phyloP scores from a whole-genome alignment of 2,888 invertebrate genomes.

The Melanostoma mellinum region DNA sequence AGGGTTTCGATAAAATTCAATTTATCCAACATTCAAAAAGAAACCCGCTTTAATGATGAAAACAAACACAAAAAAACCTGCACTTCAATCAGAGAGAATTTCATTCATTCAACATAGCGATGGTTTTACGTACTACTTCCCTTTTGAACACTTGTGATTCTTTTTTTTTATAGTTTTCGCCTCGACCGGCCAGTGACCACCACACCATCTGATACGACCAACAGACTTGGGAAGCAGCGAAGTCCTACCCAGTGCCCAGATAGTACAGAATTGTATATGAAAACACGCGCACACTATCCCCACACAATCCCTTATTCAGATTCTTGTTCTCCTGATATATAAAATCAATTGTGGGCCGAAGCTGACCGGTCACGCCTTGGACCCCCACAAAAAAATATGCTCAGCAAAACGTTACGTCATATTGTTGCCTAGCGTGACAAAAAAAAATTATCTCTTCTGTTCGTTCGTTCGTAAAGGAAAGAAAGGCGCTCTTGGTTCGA shows the following conservation, averaged over 20 bases:
- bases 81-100: constrained; percentile 6
- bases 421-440: neutral
- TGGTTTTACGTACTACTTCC: too few species aligned
- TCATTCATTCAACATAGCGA: too few species aligned
- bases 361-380: constrained; percentile 77
- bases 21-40: constrained; percentile 50
- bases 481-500: too few species aligned
- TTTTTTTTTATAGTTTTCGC: too few species aligned
- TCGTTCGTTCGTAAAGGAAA: too few species aligned
- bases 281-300: constrained; percentile 23
- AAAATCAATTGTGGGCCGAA: constrained; percentile 82
- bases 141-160: too few species aligned
- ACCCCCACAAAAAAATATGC: constrained; percentile 40
- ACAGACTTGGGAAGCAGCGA: constrained; percentile 2
- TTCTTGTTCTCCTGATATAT: constrained; percentile 80
- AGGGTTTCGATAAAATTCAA: constrained; percentile 48
- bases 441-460: constrained; percentile 12
- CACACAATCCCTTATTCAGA: constrained; percentile 48
- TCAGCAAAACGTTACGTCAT: neutral
- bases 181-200: too few species aligned
- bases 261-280: constrained; percentile 1
- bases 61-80: constrained; percentile 17
- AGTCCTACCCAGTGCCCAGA: constrained; percentile 14
- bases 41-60: constrained; percentile 14
- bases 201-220: neutral